These are phyloP conservation scores for Anthophora plumipes DNA, from an alignment of 2,888 invertebrate species.

Conservation along the genomic window DNA sequence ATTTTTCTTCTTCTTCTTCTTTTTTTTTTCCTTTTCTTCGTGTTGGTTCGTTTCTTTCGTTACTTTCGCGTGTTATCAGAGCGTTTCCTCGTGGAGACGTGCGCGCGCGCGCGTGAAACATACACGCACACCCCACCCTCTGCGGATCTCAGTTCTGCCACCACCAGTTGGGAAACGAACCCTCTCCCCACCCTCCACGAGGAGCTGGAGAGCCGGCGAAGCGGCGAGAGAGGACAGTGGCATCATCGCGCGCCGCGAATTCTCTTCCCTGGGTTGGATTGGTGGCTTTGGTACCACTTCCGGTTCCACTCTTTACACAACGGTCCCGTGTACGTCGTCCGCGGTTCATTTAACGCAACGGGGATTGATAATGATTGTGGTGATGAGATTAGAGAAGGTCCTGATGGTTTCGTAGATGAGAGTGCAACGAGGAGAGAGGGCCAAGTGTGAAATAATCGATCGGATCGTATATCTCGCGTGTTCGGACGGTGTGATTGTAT, in stretches of 20 bases:
- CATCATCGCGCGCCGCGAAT: constrained; percentile 46
- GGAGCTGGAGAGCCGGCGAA: constrained; percentile 19
- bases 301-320: constrained; percentile 42
- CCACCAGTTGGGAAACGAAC: constrained; percentile 39
- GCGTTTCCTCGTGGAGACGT: neutral
- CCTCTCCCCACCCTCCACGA: constrained; percentile 40
- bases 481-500: constrained; percentile 41
- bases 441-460: too few species aligned
- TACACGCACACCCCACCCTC: constrained; percentile 36
- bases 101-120: neutral
- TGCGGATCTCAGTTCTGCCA: constrained; percentile 9
- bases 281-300: constrained; percentile 27
- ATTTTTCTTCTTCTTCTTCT: too few species aligned
- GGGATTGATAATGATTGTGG: too few species aligned
- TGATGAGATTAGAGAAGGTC: too few species aligned
- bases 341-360: too few species aligned
- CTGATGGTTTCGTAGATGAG: constrained; percentile 15
- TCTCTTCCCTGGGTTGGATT: constrained; percentile 33
- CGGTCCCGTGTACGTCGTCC: constrained; percentile 1
- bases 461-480: constrained; percentile 20
- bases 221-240: constrained; percentile 48
- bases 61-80: neutral
- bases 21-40: too few species aligned
- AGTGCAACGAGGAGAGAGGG: constrained; percentile 18
- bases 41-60: neutral